A percentile compares a stretch with the other conserved stretches of the same genome.
phyloP scores from a whole-genome alignment of 2,888 invertebrate genomes.

The Lasiommata megera region DNA sequence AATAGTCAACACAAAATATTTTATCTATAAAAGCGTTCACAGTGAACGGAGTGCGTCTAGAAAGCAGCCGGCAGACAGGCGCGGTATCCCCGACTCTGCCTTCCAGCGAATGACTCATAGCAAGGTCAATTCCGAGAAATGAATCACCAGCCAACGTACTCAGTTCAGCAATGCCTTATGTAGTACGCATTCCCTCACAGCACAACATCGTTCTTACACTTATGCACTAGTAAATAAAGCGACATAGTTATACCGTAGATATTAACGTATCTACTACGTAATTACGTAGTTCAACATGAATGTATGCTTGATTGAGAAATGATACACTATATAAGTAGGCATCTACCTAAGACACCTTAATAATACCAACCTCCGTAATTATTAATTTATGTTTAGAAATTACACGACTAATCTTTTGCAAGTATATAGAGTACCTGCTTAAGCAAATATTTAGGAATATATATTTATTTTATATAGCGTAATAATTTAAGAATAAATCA shows the following conservation, averaged over 20 bases:
- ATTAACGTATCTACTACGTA: neutral
- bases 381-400: too few relatives aligned
- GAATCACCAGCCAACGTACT: conserved; percentile 78
- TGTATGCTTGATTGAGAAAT: too few relatives aligned
- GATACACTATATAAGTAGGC: too few relatives aligned
- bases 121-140: conserved; percentile 83
- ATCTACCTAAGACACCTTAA: too few relatives aligned
- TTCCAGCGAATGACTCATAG: conserved; percentile 82
- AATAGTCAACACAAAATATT: conserved; percentile 46
- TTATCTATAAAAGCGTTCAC: conserved; percentile 48
- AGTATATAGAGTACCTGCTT: too few relatives aligned
- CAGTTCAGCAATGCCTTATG: conserved; percentile 74
- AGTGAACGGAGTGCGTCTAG: conserved; percentile 69
- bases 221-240: neutral
- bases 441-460: too few relatives aligned
- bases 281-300: too few relatives aligned
- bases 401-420: too few relatives aligned
- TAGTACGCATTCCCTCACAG: conserved; percentile 69
- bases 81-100: conserved; percentile 82
- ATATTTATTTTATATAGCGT: too few relatives aligned
- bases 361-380: too few relatives aligned
- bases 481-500: too few relatives aligned
- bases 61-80: conserved; percentile 79
- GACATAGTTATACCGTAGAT: neutral
- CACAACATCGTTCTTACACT: conserved; percentile 49